A percentile compares a stretch with the other conserved stretches of the same genome.
Conservation (phyloP, 2,113 vertebrate genomes). For the Pungitius pungitius region DNA sequence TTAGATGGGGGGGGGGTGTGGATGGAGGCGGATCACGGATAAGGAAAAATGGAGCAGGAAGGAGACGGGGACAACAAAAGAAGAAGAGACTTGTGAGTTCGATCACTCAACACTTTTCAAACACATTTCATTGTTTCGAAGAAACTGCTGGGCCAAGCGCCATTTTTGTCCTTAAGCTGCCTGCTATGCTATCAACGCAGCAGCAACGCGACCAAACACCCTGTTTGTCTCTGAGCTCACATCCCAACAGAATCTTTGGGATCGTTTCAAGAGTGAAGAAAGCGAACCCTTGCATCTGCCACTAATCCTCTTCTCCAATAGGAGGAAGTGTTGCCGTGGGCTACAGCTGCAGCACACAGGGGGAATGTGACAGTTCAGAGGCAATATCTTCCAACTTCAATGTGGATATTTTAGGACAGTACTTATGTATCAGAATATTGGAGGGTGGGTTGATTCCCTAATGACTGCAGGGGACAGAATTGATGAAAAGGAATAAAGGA, state of each 20-base stretch:
- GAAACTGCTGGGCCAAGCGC: constrained; percentile 6
- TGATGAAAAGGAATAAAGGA: constrained; percentile 28
- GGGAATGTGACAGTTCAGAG: constrained; percentile 49
- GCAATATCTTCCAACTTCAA: constrained; percentile 32
- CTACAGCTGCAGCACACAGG: constrained; percentile 39
- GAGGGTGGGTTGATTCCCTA: constrained; percentile 41
- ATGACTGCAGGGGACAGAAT: constrained; percentile 25
- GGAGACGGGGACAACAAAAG: constrained; percentile 5
- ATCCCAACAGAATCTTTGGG: constrained; percentile 56
- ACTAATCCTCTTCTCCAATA: constrained; percentile 50
- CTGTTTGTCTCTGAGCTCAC: constrained; percentile 52
- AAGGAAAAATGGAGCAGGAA: constrained; percentile 5
- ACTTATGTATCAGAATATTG: constrained; percentile 44
- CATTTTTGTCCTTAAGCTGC: constrained; percentile 30
- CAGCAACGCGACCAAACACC: constrained; percentile 31
- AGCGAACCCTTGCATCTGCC: constrained; percentile 30
- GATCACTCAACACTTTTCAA: not conserved
- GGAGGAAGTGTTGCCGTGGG: constrained; percentile 28
- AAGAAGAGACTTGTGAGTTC: constrained; percentile 10
- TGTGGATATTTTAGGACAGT: constrained; percentile 56
- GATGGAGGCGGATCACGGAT: constrained; percentile 5
- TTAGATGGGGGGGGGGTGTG: not conserved
- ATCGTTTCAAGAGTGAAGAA: constrained; percentile 39
- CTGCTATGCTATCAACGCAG: constrained; percentile 32
- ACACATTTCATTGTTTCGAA: not conserved